Conservation (phyloP, 2,888 invertebrate genomes). For the Caenorhabditis afra region DNA sequence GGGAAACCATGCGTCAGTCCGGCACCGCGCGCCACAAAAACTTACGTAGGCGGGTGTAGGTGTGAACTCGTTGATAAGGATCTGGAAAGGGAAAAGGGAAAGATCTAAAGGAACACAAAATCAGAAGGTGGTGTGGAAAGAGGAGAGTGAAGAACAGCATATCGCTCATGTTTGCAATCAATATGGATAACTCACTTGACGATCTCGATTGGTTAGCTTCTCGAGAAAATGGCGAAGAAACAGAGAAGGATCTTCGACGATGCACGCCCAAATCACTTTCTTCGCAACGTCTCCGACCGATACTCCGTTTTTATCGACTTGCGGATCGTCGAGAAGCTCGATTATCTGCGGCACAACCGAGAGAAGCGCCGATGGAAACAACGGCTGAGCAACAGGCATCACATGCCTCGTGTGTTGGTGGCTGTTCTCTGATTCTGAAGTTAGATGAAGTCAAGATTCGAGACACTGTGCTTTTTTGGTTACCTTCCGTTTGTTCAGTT, state of each 20-base stretch:
- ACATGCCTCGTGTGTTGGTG: constrained; percentile 82
- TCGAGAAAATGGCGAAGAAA: constrained; percentile 94
- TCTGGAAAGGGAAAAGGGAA: constrained; percentile 43
- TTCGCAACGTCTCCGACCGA: constrained; percentile 96
- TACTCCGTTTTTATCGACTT: constrained; percentile 93
- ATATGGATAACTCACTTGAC: constrained; percentile 80
- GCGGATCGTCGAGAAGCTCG: constrained; percentile 93
- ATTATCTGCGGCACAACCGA: constrained; percentile 96
- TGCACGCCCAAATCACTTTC: constrained; percentile 96
- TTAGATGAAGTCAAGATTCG: not conserved
- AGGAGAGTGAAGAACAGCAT: not conserved
- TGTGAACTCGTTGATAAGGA: constrained; percentile 52
- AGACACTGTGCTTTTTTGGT: not conserved
- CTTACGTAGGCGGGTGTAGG: constrained; percentile 63
- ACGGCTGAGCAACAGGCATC: constrained; percentile 91
- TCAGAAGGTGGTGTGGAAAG: constrained; percentile 1
- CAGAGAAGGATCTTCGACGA: constrained; percentile 96
- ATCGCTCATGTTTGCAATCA: too few relatives aligned
- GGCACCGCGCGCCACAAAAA: constrained; percentile 8
- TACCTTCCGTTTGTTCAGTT: constrained; percentile 67
- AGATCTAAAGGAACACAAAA: not conserved
- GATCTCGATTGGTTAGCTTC: constrained; percentile 86
- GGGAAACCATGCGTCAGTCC: not conserved
- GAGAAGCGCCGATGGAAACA: constrained; percentile 97
- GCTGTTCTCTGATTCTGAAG: constrained; percentile 69